Percentiles rank a stretch among this genome's conserved stretches.
Evolutionary conservation across 2,797 vertebrate species (phyloP).

Genomic region (Thalassophryne amazonica): DNA sequence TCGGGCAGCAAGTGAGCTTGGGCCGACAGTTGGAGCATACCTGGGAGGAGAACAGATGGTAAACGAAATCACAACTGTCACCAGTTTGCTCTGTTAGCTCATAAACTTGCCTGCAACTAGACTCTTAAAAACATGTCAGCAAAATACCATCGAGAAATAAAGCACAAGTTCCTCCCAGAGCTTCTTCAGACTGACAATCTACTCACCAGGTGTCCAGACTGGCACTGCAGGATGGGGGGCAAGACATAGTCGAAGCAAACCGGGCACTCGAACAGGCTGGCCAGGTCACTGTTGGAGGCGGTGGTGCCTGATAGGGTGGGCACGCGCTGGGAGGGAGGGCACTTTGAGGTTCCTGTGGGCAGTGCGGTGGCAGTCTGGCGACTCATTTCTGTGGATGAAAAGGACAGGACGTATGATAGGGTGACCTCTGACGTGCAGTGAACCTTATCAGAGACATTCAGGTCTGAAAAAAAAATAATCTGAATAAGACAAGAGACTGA

Average conservation of each 20-base stretch:
- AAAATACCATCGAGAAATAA: no score
- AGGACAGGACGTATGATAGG: not conserved
- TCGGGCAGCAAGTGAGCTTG: slow-evolving; percentile 98
- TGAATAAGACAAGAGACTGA: no score
- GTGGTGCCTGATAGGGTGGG: slow-evolving; percentile 96
- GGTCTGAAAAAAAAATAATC: no score
- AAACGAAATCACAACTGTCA: no score
- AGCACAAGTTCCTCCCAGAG: no score
- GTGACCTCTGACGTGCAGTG: no score
- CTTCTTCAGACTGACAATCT: not conserved
- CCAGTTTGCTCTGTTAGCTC: no score
- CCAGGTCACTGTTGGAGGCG: slow-evolving; percentile 98
- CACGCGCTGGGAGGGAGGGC: slow-evolving; percentile 95
- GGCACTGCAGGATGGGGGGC: slow-evolving; percentile 98
- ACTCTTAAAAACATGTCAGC: no score
- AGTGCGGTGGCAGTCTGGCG: slow-evolving; percentile 98
- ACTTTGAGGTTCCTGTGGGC: slow-evolving; percentile 98
- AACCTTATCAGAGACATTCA: not conserved
- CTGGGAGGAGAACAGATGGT: slow-evolving; percentile 18
- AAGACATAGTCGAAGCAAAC: slow-evolving; percentile 99
- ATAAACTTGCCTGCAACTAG: no score
- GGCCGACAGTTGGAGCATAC: slow-evolving; percentile 98
- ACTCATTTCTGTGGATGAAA: slow-evolving; percentile 90
- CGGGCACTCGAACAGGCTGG: slow-evolving; percentile 97
- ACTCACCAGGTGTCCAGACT: slow-evolving; percentile 94